Conservation (phyloP, 1,140 invertebrate species). For the Ostrea edulis region DNA sequence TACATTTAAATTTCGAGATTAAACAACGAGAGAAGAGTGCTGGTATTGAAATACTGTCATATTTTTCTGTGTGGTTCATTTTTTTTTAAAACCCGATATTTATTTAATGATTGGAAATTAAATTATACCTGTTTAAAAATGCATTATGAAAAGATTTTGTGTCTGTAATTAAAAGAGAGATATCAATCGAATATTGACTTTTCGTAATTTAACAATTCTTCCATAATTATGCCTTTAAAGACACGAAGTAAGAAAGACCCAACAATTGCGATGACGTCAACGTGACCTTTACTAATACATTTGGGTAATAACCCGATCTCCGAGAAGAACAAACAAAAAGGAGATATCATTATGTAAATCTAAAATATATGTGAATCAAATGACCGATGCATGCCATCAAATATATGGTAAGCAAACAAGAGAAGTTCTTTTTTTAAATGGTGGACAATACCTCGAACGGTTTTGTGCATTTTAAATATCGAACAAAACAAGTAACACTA, state of each 20-base stretch:
- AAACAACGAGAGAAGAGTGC: background rate
- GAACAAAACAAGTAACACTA: slow-evolving; percentile 1
- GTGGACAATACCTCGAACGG: background rate
- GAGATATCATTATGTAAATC: background rate
- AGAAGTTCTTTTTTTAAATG: background rate
- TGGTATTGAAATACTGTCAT: background rate
- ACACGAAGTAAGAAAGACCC: background rate
- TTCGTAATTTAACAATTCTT: background rate
- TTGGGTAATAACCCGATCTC: background rate
- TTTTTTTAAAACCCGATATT: background rate
- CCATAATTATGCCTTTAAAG: slow-evolving; percentile 2
- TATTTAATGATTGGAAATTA: background rate
- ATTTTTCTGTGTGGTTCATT: background rate
- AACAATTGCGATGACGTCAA: slow-evolving; percentile 21
- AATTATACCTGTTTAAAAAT: background rate
- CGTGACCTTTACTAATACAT: background rate
- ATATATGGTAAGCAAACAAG: background rate
- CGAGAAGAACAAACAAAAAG: background rate
- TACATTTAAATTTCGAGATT: slow-evolving; percentile 14
- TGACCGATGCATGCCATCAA: background rate
- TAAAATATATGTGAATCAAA: background rate
- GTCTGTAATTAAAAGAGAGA: background rate
- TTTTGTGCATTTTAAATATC: slow-evolving; percentile 16
- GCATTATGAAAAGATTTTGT: background rate
- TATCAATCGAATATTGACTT: background rate